phyloP scores from a whole-genome alignment of 2,797 vertebrate genomes.

The Triplophysa yarkandensis region DNA sequence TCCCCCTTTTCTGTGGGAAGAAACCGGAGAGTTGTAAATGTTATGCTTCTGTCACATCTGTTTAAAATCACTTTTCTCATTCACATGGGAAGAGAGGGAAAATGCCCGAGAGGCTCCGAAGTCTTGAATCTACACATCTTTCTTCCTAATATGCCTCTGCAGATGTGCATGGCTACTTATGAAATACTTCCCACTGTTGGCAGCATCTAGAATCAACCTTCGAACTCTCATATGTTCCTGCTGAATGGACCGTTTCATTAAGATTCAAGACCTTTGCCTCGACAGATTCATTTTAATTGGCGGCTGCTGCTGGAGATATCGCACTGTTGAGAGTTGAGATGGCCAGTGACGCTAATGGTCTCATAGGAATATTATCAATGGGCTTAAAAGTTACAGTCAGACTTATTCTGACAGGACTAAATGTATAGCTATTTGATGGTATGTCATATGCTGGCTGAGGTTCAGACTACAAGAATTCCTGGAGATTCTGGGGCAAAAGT shows the following conservation, averaged over 20 bases:
- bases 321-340: constrained; percentile 3
- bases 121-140: constrained; percentile 26
- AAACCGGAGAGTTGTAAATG: constrained; percentile 31
- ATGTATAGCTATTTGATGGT: background rate
- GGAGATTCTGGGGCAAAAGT: background rate
- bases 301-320: background rate
- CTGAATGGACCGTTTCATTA: constrained; percentile 6
- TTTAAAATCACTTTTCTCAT: constrained; percentile 40
- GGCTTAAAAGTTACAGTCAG: constrained; percentile 12
- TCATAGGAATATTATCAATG: constrained; percentile 3
- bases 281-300: constrained; percentile 23
- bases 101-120: constrained; percentile 28
- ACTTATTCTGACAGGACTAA: constrained; percentile 13
- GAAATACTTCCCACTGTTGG: constrained; percentile 24
- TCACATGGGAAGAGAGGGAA: constrained; percentile 32
- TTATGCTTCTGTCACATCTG: constrained; percentile 47
- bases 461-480: background rate
- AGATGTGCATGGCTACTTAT: constrained; percentile 25
- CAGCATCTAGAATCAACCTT: constrained; percentile 23
- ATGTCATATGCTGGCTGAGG: background rate
- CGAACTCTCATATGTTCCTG: constrained; percentile 27
- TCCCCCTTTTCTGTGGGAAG: constrained; percentile 19
- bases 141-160: constrained; percentile 29
- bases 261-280: constrained; percentile 29
- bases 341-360: constrained; percentile 9